phyloP scores from a whole-genome alignment of 2,888 invertebrate genomes.

The Parascotia fuliginaria region DNA sequence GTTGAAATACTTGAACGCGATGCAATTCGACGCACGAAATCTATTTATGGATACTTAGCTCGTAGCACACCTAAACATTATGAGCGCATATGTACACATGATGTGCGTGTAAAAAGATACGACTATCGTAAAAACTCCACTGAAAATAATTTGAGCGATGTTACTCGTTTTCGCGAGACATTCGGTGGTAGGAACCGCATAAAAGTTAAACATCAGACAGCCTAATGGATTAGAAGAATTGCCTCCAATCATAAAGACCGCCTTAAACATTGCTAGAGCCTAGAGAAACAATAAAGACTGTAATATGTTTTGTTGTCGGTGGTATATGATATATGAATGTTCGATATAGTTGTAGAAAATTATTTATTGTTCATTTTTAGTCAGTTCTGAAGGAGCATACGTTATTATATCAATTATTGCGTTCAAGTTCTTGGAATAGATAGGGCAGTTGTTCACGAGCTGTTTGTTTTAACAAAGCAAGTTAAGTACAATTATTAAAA shows the following conservation, averaged over 20 bases:
- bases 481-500: too few relatives aligned
- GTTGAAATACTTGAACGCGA: constrained; percentile 26
- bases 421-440: neutral
- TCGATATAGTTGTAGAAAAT: constrained; percentile 44
- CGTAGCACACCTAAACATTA: constrained; percentile 77
- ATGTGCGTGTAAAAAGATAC: constrained; percentile 84
- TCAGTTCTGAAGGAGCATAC: constrained; percentile 28
- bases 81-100: constrained; percentile 80
- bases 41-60: constrained; percentile 78
- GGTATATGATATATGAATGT: constrained; percentile 56
- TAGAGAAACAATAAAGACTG: constrained; percentile 68
- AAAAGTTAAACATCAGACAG: constrained; percentile 81
- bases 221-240: constrained; percentile 85
- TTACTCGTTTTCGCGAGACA: constrained; percentile 80
- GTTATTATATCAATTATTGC: constrained; percentile 11
- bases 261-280: constrained; percentile 67
- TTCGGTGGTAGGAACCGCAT: constrained; percentile 80
- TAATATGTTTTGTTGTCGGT: constrained; percentile 63
- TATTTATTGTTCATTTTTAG: constrained; percentile 49
- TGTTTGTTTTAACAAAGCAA: too few relatives aligned
- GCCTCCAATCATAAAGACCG: constrained; percentile 75
- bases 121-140: constrained; percentile 82
- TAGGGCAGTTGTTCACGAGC: neutral
- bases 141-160: constrained; percentile 84
- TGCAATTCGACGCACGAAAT: constrained; percentile 78